These are phyloP conservation scores for Philopotamus ludificatus DNA, from an alignment of 1,140 invertebrate genomes.

Conservation along the genomic window DNA sequence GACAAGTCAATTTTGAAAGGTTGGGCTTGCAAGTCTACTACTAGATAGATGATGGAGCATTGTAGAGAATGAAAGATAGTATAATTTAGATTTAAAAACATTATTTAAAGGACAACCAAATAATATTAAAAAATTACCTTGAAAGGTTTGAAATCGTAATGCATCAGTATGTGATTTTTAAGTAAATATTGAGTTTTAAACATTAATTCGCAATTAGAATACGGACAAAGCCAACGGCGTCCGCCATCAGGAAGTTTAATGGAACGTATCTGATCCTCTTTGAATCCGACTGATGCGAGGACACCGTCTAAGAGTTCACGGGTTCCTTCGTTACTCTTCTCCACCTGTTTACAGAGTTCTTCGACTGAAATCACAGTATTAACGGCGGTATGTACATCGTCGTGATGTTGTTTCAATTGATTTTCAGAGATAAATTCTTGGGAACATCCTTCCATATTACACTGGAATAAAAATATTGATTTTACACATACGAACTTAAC, in stretches of 20 bases:
- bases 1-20: no score
- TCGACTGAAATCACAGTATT: neutral
- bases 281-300: conserved; percentile 33
- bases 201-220: conserved; percentile 24
- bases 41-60: no score
- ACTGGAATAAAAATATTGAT: conserved; percentile 29
- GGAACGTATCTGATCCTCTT: conserved; percentile 27
- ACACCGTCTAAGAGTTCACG: conserved; percentile 27
- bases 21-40: no score
- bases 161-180: conserved; percentile 36
- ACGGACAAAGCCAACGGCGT: conserved; percentile 29
- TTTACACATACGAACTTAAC: neutral
- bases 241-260: conserved; percentile 22
- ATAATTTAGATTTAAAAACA: no score
- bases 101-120: neutral
- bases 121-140: conserved; percentile 20
- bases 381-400: neutral
- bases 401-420: conserved; percentile 26
- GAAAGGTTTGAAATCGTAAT: conserved; percentile 38
- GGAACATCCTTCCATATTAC: conserved; percentile 26
- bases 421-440: conserved; percentile 25
- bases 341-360: neutral
- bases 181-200: conserved; percentile 37
- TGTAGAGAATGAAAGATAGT: no score
- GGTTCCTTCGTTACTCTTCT: neutral